A percentile compares a stretch with the other conserved stretches of the same genome.
These are phyloP conservation scores for Sternarchorhynchus goeldii DNA, from an alignment of 2,797 vertebrate species.

Conservation along the genomic window DNA sequence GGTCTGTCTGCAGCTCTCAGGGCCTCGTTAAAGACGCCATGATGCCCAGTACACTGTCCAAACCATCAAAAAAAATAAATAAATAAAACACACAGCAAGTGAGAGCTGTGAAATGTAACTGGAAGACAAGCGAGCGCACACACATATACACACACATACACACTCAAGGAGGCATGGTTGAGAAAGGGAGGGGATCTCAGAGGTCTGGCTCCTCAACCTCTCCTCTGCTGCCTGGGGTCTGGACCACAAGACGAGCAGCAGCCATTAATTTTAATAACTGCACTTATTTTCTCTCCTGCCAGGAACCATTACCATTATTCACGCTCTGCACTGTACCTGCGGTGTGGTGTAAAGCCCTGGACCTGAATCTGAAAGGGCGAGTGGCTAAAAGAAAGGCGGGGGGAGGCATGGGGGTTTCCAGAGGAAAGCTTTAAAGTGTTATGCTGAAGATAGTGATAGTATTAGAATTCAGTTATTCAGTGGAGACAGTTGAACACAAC, in stretches of 20 bases:
- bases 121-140: conserved; percentile 57
- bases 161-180: conserved; percentile 50
- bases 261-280: conserved; percentile 72
- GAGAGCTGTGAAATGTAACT: conserved; percentile 65
- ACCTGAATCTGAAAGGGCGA: conserved; percentile 41
- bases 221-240: conserved; percentile 51
- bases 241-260: conserved; percentile 65
- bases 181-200: conserved; percentile 53
- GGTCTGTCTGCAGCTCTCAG: conserved; percentile 66
- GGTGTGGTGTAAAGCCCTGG: conserved; percentile 55
- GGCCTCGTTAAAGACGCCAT: conserved; percentile 63
- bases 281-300: conserved; percentile 70
- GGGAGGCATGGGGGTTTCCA: not conserved
- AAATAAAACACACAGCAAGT: conserved; percentile 59
- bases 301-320: conserved; percentile 68
- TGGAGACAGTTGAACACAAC: conserved; percentile 16
- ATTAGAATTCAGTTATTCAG: conserved; percentile 15
- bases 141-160: conserved; percentile 38
- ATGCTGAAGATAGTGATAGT: conserved; percentile 22
- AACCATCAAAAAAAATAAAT: conserved; percentile 52
- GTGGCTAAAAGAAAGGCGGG: conserved; percentile 31
- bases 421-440: conserved; percentile 33
- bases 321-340: conserved; percentile 63
- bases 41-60: conserved; percentile 62
- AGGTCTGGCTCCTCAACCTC: conserved; percentile 51